Base-by-base conservation (phyloP, 2,888 invertebrate species). In the Phania funesta region DNA sequence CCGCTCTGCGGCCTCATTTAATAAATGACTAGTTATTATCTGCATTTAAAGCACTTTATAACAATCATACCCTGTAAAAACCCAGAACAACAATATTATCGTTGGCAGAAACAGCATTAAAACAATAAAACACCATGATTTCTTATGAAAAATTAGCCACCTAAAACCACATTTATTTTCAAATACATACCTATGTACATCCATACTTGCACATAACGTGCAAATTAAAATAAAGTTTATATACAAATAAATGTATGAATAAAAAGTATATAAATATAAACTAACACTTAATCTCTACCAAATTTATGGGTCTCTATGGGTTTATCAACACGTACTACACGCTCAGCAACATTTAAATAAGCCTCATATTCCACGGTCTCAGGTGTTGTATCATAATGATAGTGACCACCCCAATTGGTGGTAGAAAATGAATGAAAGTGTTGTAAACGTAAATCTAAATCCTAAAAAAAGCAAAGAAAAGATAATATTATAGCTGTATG, bases 321-420 rank as follows among this genome's bases (percentile, higher is more conserved):
- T 85, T 93, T 93, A 92, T 97, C 97, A 52, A 97, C 91, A 75
- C 97, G 93, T 81, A 95, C 92, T 78, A 97, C 93, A 90, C 92
- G 93, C 88, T 93, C 93, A 2, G 95, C 98, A 48, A 96, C 91
- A 87, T 94, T 94, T 90, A 99, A 97, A 92, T 97, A 99, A 0
- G 96, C 99, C 87, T 96, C 93, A 92, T 99, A 90, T 89, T 96
- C 95, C 9, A 94, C 97, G n/a, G 90, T 92, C 8, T 94, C 95
- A 0, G 99, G 98, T 32, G 97, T 97, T 8, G 95, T 96, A 92
- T 99, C 99, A 90, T 95, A 95, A 92, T 99, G 99, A 92, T 99
- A 99, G 92, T 99, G 99, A 0, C 99, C 99, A 85, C 96, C 97
- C 92, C 95, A 95, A 76, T 95, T 95, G 89, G 95, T 94, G 87